Conservation (phyloP, 2,113 vertebrate genomes). For the Bujurquina vittata region DNA sequence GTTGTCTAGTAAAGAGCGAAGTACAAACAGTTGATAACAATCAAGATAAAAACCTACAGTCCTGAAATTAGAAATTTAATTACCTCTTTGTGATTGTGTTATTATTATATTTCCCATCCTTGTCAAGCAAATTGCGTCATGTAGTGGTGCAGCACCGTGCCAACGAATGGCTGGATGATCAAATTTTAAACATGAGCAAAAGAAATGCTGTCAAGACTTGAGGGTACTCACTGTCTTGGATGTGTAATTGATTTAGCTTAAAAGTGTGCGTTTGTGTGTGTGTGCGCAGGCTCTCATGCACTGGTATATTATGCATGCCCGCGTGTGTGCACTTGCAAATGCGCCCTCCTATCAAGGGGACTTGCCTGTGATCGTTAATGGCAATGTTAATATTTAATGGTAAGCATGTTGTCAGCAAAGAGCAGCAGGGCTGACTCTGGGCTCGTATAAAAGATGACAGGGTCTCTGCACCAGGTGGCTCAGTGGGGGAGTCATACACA, state of each 20-base stretch:
- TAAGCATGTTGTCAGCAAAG: constrained; percentile 65
- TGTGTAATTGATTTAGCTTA: constrained; percentile 64
- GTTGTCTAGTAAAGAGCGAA: constrained; percentile 37
- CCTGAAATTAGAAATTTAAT: constrained; percentile 62
- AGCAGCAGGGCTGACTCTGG: constrained; percentile 34
- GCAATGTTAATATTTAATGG: constrained; percentile 75
- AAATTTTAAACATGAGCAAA: constrained; percentile 66
- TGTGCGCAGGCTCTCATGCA: not conserved
- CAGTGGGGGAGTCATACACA: constrained; percentile 34
- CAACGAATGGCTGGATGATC: constrained; percentile 47
- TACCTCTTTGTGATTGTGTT: constrained; percentile 40
- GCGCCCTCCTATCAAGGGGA: constrained; percentile 50
- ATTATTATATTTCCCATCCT: not conserved
- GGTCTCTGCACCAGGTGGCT: constrained; percentile 56
- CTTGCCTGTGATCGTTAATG: constrained; percentile 74
- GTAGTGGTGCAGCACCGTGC: constrained; percentile 21
- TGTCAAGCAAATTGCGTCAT: constrained; percentile 43
- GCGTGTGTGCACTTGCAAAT: constrained; percentile 4
- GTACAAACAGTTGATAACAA: constrained; percentile 47
- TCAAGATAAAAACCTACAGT: constrained; percentile 49
- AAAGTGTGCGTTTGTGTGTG: not conserved
- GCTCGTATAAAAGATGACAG: constrained; percentile 58
- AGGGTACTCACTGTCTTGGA: constrained; percentile 45
- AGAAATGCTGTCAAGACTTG: constrained; percentile 56
- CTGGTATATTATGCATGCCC: constrained; percentile 45